These are phyloP conservation scores for Phalera bucephala DNA, from an alignment of 2,888 invertebrate genomes.

Conservation along the genomic window DNA sequence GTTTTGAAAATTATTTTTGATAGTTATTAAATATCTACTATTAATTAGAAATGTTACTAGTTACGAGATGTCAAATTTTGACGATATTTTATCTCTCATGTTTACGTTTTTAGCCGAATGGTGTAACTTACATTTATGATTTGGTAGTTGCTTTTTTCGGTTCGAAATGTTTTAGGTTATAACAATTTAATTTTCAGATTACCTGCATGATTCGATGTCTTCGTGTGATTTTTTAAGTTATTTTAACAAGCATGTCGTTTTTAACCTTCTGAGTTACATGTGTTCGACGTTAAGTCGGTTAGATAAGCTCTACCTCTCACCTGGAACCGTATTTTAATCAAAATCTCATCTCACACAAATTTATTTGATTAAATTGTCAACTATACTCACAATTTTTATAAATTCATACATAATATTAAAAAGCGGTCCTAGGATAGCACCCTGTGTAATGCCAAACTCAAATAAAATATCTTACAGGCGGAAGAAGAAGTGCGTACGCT, in stretches of 20 bases:
- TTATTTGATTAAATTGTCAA: not conserved
- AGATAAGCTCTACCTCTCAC: conserved; percentile 22
- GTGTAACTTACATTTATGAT: conserved; percentile 17
- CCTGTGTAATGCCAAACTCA: conserved; percentile 12
- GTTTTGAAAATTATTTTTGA: too few relatives aligned
- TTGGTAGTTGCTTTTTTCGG: conserved; percentile 38
- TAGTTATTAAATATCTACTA: too few relatives aligned
- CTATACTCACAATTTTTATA: not conserved
- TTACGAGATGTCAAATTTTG: too few relatives aligned
- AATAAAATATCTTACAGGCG: conserved; percentile 85
- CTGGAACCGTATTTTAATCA: conserved; percentile 1
- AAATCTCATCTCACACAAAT: not conserved
- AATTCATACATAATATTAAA: conserved; percentile 18
- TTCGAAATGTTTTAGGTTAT: conserved; percentile 18
- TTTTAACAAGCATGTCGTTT: conserved; percentile 28
- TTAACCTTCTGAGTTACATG: conserved; percentile 29
- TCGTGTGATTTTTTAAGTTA: conserved; percentile 19
- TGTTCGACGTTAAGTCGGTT: conserved; percentile 40
- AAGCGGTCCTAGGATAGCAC: conserved; percentile 21
- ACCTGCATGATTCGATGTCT: conserved; percentile 28
- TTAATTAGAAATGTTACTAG: too few relatives aligned
- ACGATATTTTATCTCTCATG: too few relatives aligned
- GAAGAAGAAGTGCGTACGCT: conserved; percentile 98
- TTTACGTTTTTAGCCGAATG: too few relatives aligned
- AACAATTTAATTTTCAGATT: conserved; percentile 23